phyloP scores from a whole-genome alignment of 2,888 invertebrate species.

The Strigamia transsilvanica region DNA sequence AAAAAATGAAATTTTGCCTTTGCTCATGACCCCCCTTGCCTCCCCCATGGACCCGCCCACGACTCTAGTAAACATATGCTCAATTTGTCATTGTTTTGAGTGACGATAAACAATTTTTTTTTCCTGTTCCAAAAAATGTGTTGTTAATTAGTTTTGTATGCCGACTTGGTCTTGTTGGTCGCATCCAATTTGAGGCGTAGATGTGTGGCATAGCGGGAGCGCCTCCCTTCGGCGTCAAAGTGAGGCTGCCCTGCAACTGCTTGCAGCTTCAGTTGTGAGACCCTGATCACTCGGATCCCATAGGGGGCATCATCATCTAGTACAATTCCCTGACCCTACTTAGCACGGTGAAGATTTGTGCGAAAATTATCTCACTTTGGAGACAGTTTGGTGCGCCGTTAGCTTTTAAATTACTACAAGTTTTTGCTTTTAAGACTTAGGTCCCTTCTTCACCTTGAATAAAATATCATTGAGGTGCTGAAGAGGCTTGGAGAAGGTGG shows the following conservation, averaged over 20 bases:
- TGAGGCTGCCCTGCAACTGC: neutral
- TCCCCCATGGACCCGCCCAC: too few relatives aligned
- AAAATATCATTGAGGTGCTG: too few relatives aligned
- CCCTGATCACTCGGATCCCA: constrained; percentile 14
- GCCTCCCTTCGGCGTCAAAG: neutral
- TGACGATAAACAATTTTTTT: neutral
- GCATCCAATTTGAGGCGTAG: neutral
- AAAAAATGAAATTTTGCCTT: too few relatives aligned
- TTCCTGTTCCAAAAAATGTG: neutral
- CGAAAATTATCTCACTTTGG: neutral
- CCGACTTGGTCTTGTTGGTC: neutral
- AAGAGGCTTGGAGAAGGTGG: too few relatives aligned
- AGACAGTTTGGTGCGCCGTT: too few relatives aligned
- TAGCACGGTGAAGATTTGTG: constrained; percentile 3
- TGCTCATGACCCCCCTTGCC: too few relatives aligned
- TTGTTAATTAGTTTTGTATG: neutral
- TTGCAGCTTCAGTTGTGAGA: constrained; percentile 7
- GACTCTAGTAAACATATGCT: too few relatives aligned
- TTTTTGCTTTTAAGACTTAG: too few relatives aligned
- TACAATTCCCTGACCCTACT: constrained; percentile 10
- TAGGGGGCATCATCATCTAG: constrained; percentile 5
- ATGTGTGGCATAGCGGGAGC: neutral
- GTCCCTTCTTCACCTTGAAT: too few relatives aligned
- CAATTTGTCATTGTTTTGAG: too few relatives aligned
- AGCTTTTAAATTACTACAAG: too few relatives aligned